Percentiles rank a stretch among this genome's conserved stretches.
Conservation (phyloP, 2,113 vertebrate species). For the Addax nasomaculatus region DNA sequence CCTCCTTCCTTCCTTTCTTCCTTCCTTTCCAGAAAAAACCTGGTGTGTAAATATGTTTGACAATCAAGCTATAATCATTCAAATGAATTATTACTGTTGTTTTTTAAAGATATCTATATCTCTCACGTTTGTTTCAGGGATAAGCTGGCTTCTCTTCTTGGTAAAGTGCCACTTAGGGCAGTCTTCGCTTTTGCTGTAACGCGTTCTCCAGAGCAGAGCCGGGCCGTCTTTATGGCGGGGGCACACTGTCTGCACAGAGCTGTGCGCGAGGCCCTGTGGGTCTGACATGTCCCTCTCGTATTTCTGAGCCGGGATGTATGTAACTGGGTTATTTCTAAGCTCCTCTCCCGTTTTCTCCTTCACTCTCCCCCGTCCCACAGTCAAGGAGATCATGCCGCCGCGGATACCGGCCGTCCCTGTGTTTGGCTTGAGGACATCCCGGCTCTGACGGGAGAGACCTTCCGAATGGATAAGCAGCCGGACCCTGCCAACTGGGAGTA, state of each 20-base stretch:
- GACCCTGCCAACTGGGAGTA: conserved; percentile 96
- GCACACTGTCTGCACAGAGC: background rate
- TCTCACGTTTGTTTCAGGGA: conserved; percentile 21
- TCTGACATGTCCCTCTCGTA: background rate
- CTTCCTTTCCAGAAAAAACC: background rate
- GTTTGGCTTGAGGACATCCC: conserved; percentile 92
- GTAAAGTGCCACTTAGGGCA: background rate
- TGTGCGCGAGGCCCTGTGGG: background rate
- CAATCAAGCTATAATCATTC: background rate
- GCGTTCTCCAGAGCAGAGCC: background rate
- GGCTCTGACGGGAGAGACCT: conserved; percentile 77
- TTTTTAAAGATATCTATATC: background rate
- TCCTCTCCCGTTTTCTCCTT: background rate
- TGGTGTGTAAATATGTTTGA: background rate
- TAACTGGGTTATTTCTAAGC: background rate
- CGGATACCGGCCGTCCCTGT: conserved; percentile 45
- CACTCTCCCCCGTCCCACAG: conserved; percentile 42
- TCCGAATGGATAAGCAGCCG: conserved; percentile 90
- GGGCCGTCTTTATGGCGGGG: background rate
- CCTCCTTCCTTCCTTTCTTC: background rate
- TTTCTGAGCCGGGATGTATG: background rate
- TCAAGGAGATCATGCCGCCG: conserved; percentile 66
- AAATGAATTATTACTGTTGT: background rate
- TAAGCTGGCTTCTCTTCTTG: background rate
- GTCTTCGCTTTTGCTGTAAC: background rate